These are phyloP conservation scores for Diarsia mendica DNA, from an alignment of 2,888 invertebrate species.

Conservation along the genomic window DNA sequence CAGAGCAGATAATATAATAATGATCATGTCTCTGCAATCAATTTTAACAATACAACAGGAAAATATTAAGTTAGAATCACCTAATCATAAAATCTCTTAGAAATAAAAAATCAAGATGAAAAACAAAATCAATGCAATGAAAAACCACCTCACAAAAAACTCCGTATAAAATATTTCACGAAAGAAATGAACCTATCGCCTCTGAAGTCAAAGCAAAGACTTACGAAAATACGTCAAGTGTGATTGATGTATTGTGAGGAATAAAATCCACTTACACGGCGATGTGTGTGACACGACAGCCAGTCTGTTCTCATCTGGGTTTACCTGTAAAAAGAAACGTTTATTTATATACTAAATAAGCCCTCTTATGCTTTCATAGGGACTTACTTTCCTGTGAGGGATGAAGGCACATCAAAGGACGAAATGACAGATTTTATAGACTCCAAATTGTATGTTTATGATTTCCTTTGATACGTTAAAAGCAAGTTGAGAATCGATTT, in stretches of 20 bases:
- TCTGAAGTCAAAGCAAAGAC: slow-evolving; percentile 61
- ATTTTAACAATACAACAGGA: background rate
- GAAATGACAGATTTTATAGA: slow-evolving; percentile 41
- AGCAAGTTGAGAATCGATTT: slow-evolving; percentile 22
- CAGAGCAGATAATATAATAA: background rate
- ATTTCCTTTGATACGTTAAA: slow-evolving; percentile 38
- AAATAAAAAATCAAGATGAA: slow-evolving; percentile 19
- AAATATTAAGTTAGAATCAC: background rate
- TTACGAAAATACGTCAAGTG: slow-evolving; percentile 72
- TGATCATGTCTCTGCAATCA: no score
- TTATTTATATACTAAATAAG: slow-evolving; percentile 55
- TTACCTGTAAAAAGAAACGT: slow-evolving; percentile 80
- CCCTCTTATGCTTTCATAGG: slow-evolving; percentile 50
- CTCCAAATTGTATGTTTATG: slow-evolving; percentile 46
- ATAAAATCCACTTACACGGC: slow-evolving; percentile 82
- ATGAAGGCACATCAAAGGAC: slow-evolving; percentile 50
- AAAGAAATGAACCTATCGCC: slow-evolving; percentile 65
- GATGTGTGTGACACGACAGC: slow-evolving; percentile 85
- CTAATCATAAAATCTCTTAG: slow-evolving; percentile 8
- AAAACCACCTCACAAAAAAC: slow-evolving; percentile 25
- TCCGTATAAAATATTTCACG: slow-evolving; percentile 48
- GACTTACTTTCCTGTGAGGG: slow-evolving; percentile 33
- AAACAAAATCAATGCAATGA: background rate
- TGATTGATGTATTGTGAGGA: slow-evolving; percentile 75
- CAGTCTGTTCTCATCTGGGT: slow-evolving; percentile 86